Conservation (phyloP, 2,888 invertebrate genomes). For the Mythimna albipuncta region DNA sequence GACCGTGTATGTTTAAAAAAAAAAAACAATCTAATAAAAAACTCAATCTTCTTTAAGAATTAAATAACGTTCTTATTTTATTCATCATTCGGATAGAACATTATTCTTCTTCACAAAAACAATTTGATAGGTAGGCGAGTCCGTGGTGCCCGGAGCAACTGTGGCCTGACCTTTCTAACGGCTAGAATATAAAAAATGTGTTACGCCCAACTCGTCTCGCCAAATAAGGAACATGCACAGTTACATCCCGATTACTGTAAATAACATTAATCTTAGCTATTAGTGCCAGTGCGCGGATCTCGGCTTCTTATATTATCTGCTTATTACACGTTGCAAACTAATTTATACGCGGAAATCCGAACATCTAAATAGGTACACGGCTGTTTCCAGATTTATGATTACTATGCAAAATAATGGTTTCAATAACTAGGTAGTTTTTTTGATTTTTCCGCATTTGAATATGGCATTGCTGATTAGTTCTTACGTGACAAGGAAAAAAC, state of each 20-base stretch:
- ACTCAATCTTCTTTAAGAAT: slow-evolving; percentile 37
- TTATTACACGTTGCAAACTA: slow-evolving; percentile 37
- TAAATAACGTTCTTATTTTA: slow-evolving; percentile 44
- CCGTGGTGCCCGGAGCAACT: slow-evolving; percentile 22
- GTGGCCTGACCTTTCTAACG: slow-evolving; percentile 57
- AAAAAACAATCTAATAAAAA: slow-evolving; percentile 23
- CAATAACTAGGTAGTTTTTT: neutral
- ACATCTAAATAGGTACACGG: neutral
- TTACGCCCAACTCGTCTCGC: slow-evolving; percentile 62
- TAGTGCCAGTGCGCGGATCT: slow-evolving; percentile 54
- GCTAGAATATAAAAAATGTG: slow-evolving; percentile 61
- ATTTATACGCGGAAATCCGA: slow-evolving; percentile 29
- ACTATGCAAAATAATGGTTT: neutral
- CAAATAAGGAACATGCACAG: slow-evolving; percentile 65
- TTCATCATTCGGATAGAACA: slow-evolving; percentile 41
- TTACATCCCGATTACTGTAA: slow-evolving; percentile 62
- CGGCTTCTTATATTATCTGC: slow-evolving; percentile 38
- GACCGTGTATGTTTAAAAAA: slow-evolving; percentile 8
- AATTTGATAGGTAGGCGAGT: slow-evolving; percentile 43
- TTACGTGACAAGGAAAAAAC: neutral
- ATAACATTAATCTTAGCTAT: slow-evolving; percentile 59
- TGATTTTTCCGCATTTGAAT: neutral
- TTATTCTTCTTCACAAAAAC: slow-evolving; percentile 49
- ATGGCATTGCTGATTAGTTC: neutral
- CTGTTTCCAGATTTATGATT: neutral